Base-by-base conservation (phyloP, 1,140 invertebrate species). In the Tetramorium parvispinum region DNA sequence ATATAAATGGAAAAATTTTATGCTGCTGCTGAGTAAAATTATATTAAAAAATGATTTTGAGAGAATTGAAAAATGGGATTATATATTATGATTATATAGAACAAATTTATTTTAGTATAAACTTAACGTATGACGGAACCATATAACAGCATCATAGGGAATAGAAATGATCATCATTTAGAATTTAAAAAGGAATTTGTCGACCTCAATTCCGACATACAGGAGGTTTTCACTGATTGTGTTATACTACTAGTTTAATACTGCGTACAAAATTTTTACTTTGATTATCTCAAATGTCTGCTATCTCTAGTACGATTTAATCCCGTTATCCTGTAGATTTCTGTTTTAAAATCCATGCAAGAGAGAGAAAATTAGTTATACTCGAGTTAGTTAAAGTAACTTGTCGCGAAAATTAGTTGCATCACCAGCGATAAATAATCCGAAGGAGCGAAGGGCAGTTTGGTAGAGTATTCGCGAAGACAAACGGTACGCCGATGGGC, bases 401-500 rank as follows among this genome's bases (percentile, higher is more conserved):
- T 49, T 24, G 40, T 59, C 27, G 27, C 40, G 27, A 16, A 53
- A 83, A 83, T 83, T 49, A 61, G 40, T 37, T 16, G n/a, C 13
- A 59, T 75, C 24, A 49, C 16, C 53, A 21, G 24, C 53, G 37
- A 73, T 59, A 83, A 73, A 73, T 83, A 83, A 83, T 75, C 16
- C 27, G 7, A 70, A 59, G 11, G 13, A 37, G 8, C 18, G n/a
- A 71, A 43, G 11, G 21, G 10, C 16, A 65, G 53, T 73, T 82
- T 11, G 27, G 32, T 10, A 13, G 70, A 75, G 53, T 13, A 37
- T 4, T 32, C 21, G 79, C 66, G 24, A 73, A 82, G 79, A 82
- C 66, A 73, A 82, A 82, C 79, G 40, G 66, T 68, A n/a, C 53
- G 66, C 68, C 68, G 40, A 75, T 75, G 53, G 55, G 53, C 51